Percentiles rank a stretch among this genome's conserved stretches.
phyloP scores from a whole-genome alignment of 2,797 vertebrate genomes.

The Helicolenus hilgendorfi region DNA sequence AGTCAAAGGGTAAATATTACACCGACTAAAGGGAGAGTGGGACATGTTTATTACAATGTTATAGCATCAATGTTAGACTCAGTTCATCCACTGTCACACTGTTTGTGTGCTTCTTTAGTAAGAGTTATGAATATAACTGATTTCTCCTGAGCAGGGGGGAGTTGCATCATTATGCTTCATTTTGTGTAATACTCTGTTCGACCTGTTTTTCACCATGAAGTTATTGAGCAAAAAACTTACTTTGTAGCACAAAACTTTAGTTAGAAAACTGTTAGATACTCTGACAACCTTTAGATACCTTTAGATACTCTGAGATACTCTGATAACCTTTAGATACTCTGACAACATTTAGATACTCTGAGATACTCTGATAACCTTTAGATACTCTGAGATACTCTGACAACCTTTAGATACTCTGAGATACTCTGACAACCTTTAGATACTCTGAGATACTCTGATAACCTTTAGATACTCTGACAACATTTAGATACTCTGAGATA shows the following conservation, averaged over 20 bases:
- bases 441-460: too few species aligned
- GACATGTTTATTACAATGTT: background rate
- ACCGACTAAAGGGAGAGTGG: background rate
- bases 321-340: background rate
- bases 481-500: too few species aligned
- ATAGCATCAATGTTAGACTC: background rate
- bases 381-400: background rate
- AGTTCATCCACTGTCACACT: background rate
- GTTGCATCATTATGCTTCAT: slow-evolving; percentile 86
- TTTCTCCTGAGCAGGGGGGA: slow-evolving; percentile 79
- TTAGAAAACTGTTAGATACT: background rate
- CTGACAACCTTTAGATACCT: background rate
- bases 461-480: too few species aligned
- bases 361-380: background rate
- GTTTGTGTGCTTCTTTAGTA: background rate
- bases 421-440: too few species aligned
- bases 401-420: background rate
- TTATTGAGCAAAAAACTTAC: background rate
- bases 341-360: background rate
- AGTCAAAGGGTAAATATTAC: slow-evolving; percentile 64
- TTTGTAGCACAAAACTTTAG: background rate
- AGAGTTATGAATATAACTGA: slow-evolving; percentile 54
- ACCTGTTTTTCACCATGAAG: background rate
- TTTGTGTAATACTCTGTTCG: slow-evolving; percentile 49
- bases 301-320: background rate